Evolutionary conservation across 2,113 vertebrate genomes (phyloP), one percentile per base, ranked within the genome.

Genomic region (Electrona antarctica): DNA sequence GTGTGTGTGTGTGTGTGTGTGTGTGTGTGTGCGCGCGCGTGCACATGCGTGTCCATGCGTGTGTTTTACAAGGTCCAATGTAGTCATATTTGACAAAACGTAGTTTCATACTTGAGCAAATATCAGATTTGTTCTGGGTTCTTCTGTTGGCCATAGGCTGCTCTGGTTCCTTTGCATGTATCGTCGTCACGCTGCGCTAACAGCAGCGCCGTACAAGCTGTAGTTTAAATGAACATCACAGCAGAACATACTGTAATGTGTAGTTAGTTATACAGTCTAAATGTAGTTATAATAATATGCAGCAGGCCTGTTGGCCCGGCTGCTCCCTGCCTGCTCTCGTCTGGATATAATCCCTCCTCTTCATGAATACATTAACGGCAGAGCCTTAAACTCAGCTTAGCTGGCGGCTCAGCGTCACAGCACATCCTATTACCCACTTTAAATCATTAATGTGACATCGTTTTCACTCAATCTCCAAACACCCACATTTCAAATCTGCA

Each of bases 381-480:
- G 77, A 83, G 89, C 91, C 91, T 92, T 89, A 89, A 90, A 92
- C 87, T 90, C 85, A 82, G 89, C 84, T 94, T 92, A 93, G 90
- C 90, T 90, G 80, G 79, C 85, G 89, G 91, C 92, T 93, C 91
- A 88, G 91, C 86, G 83, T 90, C 91, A 91, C 91, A 93, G 92
- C 92, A 92, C 92, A 94, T 94, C 93, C 93, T 94, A 93, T 94
- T 93, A 93, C 90, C 90, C 79, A 90, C 91, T 93, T 91, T 93
- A 93, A 92, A 93, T 93, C 92, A 93, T 93, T 94, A 92, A 94
- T 91, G 88, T 93, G 91, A 93, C 91, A 93, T 90, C 89, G 89
- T 92, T 92, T 92, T 92, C 90, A 90, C 91, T 91, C 89, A 82
- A 87, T 91, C 90, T 90, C 85, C 86, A 92, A 92, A 92, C 92